These are phyloP conservation scores for Abrostola triplasia DNA, from an alignment of 2,888 invertebrate species.

Conservation along the genomic window DNA sequence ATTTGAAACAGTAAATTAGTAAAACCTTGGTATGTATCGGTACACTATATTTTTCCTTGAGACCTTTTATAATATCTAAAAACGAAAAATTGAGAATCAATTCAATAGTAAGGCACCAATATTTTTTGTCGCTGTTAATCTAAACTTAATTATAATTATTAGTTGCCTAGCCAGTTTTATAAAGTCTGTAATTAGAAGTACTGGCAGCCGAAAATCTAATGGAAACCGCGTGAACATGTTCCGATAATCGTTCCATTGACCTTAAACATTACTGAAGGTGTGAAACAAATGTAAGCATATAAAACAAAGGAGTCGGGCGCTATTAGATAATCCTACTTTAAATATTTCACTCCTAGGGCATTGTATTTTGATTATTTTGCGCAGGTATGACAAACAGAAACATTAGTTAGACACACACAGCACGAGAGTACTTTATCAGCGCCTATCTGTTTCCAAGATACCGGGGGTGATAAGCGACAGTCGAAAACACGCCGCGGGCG, in stretches of 20 bases:
- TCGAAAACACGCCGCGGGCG: constrained; percentile 70
- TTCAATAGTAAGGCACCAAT: too few relatives aligned
- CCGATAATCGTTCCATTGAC: neutral
- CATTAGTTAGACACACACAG: constrained; percentile 42
- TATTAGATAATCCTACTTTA: constrained; percentile 2
- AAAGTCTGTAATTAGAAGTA: too few relatives aligned
- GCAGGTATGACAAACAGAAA: constrained; percentile 36
- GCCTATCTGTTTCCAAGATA: constrained; percentile 77
- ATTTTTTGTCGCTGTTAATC: too few relatives aligned
- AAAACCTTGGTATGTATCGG: too few relatives aligned
- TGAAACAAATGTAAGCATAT: neutral
- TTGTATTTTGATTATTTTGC: constrained; percentile 38
- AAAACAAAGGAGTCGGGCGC: neutral
- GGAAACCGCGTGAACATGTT: too few relatives aligned
- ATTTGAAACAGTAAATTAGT: too few relatives aligned
- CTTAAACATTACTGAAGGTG: neutral
- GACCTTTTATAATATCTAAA: too few relatives aligned
- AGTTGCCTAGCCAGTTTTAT: too few relatives aligned
- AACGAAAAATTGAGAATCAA: too few relatives aligned
- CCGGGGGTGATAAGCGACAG: constrained; percentile 70
- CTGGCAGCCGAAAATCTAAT: too few relatives aligned
- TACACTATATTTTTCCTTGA: too few relatives aligned
- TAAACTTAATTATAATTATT: too few relatives aligned
- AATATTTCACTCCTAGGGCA: constrained; percentile 5
- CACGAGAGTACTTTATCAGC: constrained; percentile 69